Percentiles rank a stretch among this genome's conserved stretches.
Conservation (phyloP, 2,888 invertebrate genomes). For the Amphipoea oculea region DNA sequence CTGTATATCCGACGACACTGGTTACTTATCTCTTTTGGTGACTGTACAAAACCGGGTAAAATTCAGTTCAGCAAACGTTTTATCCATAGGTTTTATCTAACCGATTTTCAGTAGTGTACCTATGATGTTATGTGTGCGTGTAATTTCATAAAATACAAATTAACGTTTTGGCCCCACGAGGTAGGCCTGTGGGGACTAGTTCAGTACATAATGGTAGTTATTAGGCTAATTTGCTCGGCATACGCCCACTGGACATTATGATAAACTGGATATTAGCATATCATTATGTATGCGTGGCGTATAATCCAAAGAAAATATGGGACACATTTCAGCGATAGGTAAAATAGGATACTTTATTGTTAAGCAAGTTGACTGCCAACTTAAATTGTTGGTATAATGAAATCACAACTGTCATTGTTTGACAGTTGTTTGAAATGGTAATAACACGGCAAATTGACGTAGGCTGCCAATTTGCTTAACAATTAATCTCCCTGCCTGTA, state of each 20-base stretch:
- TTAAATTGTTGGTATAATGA: neutral
- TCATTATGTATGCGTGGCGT: conserved; percentile 26
- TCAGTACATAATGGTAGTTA: conserved; percentile 22
- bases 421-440: neutral
- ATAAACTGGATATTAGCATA: conserved; percentile 45
- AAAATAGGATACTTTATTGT: neutral
- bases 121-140: neutral
- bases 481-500: too few species aligned
- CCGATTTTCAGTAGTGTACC: neutral
- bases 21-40: too few species aligned
- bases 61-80: neutral
- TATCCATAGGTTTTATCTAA: neutral
- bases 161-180: conserved; percentile 16
- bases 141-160: conserved; percentile 19
- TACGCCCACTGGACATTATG: conserved; percentile 29
- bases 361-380: neutral
- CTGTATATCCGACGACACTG: too few species aligned
- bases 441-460: neutral
- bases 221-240: conserved; percentile 33
- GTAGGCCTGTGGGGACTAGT: conserved; percentile 18
- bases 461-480: neutral
- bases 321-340: neutral
- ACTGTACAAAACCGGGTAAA: neutral
- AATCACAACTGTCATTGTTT: neutral
- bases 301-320: neutral